phyloP scores from a whole-genome alignment of 92 coral and sea anemone genomes.

The Montipora capitata region DNA sequence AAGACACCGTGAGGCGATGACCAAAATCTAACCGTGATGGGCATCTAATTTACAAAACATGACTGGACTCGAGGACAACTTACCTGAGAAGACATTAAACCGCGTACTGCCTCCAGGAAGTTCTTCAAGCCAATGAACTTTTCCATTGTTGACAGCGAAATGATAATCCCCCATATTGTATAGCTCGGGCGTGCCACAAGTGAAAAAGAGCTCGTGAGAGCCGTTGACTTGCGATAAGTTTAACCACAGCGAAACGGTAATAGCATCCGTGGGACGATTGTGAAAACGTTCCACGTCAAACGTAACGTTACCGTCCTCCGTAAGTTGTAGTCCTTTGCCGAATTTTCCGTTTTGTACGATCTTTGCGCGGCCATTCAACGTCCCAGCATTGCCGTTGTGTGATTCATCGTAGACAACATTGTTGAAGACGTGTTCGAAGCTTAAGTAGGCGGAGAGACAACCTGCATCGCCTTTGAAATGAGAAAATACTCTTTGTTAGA shows the following conservation, averaged over 20 bases:
- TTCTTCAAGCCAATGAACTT: slow-evolving; percentile 86
- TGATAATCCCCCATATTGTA: slow-evolving; percentile 90
- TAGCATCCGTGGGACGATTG: slow-evolving; percentile 94
- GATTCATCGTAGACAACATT: slow-evolving; percentile 88
- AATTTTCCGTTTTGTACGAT: slow-evolving; percentile 86
- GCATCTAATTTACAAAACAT: too few relatives aligned
- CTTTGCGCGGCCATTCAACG: slow-evolving; percentile 78
- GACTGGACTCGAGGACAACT: background rate
- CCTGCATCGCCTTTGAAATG: slow-evolving; percentile 91
- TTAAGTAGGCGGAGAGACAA: slow-evolving; percentile 91
- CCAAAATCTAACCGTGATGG: too few relatives aligned
- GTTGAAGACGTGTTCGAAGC: slow-evolving; percentile 86
- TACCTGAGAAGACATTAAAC: slow-evolving; percentile 87
- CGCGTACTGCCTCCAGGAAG: slow-evolving; percentile 70
- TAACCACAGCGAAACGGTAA: slow-evolving; percentile 93
- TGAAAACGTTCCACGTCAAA: slow-evolving; percentile 88
- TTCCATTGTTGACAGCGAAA: slow-evolving; percentile 82
- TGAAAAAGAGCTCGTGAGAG: slow-evolving; percentile 86
- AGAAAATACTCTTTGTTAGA: background rate
- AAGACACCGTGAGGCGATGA: too few relatives aligned
- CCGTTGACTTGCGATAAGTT: slow-evolving; percentile 83
- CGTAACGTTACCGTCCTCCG: slow-evolving; percentile 85
- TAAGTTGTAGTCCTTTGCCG: slow-evolving; percentile 86
- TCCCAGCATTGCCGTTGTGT: slow-evolving; percentile 91
- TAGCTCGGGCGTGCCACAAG: slow-evolving; percentile 84